Percentiles rank a stretch among this genome's conserved stretches.
Conservation (phyloP, 2,113 vertebrate genomes). For the Erythrolamprus reginae region DNA sequence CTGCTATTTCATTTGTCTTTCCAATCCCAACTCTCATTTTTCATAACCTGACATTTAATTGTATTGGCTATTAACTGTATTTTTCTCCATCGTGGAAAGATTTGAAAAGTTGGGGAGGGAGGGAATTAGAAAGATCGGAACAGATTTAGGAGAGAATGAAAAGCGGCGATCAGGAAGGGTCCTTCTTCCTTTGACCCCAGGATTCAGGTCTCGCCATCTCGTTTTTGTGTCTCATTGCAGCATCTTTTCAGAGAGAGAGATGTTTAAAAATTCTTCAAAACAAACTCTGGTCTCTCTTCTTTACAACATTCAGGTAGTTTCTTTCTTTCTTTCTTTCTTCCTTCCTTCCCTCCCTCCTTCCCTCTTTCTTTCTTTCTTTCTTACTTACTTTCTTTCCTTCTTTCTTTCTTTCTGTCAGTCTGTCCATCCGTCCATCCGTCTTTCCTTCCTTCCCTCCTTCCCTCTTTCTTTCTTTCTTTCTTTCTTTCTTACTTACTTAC, state of each 20-base stretch:
- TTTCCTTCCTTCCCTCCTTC: too few species aligned
- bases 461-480: too few species aligned
- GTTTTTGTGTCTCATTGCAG: neutral
- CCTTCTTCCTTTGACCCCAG: neutral
- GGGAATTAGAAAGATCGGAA: neutral
- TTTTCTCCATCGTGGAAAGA: neutral
- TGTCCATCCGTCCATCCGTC: too few species aligned
- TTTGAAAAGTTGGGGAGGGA: neutral
- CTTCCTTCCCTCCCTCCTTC: too few species aligned
- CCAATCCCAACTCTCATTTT: neutral
- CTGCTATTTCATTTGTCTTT: neutral
- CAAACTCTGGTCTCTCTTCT: neutral
- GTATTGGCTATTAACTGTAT: neutral
- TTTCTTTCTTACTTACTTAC: too few species aligned
- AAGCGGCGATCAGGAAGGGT: neutral
- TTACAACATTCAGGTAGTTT: neutral
- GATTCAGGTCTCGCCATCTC: neutral
- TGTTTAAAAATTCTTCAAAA: neutral
- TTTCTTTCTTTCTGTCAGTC: too few species aligned
- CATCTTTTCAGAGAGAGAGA: neutral
- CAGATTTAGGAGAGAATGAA: neutral
- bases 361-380: too few species aligned
- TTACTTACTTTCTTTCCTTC: too few species aligned
- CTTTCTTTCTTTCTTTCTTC: too few species aligned
- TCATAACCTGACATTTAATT: neutral